Evolutionary conservation across 2,113 vertebrate genomes (phyloP), one percentile per base, ranked within the genome.

Genomic region (Cavia aperea): DNA sequence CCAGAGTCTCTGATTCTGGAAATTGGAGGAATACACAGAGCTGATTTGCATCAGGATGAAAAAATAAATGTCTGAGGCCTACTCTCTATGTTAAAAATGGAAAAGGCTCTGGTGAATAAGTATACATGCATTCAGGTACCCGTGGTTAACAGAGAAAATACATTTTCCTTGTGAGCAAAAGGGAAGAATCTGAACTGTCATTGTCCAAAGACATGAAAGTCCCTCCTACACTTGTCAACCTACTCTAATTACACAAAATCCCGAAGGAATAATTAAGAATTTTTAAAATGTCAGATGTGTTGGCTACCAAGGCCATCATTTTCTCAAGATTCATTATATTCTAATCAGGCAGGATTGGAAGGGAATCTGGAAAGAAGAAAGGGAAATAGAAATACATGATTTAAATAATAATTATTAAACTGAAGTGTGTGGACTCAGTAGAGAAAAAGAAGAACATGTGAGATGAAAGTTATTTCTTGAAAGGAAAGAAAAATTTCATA

Each of bases 331-430:
- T 89, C 36, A 56, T 82, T 66, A 75, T 70, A 36, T 63, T 43
- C 63, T 81, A 70, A 90, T 87, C 81, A 94, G 54, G 21, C 62
- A 86, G 65, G 51, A 33, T n/a, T 90, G 62, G 73, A 78, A 39
- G 51, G 70, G 36, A 68, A 94, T 68, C 51, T 90, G 78, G 23
- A 77, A 83, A 88, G 72, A 88, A 78, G 18, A 72, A 87, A 77
- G 23, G 7, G 15, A 77, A 84, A 60, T 3, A 84, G 56, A 90
- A 89, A 93, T 5, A 72, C 46, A 73, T 12, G 51, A 92, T 84
- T 78, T 1, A 93, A 93, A 72, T 79, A 93, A 92, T 43, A 65
- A 93, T 13, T 84, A 43, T 86, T 23, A 94, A 54, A 81, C 21
- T 85, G 14, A 88, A 91, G 72, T 79, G 66, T 73, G 46, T 91